Evolutionary conservation across 2,888 invertebrate species (phyloP).

Genomic region (Napeogenes sylphis): DNA sequence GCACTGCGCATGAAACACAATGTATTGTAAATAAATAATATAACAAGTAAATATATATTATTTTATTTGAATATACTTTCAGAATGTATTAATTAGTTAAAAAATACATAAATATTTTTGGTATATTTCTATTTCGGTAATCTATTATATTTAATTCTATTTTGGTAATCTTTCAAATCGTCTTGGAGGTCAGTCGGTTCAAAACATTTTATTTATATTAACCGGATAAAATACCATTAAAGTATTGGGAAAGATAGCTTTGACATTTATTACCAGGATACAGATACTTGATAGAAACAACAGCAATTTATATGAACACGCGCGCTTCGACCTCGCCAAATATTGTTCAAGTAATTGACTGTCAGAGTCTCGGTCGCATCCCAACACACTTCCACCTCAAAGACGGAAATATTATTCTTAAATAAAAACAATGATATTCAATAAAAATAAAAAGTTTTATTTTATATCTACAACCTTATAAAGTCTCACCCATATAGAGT

Average conservation of each 20-base stretch:
- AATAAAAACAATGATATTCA: neutral
- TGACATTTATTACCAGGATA: conserved; percentile 31
- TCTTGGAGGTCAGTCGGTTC: neutral
- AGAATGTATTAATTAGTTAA: no score
- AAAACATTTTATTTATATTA: neutral
- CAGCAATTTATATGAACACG: conserved; percentile 29
- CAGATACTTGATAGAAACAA: conserved; percentile 21
- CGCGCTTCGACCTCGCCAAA: conserved; percentile 27
- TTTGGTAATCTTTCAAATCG: no score
- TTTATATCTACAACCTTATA: no score
- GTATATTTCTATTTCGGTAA: no score
- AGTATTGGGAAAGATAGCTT: conserved; percentile 22
- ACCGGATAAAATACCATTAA: conserved; percentile 3
- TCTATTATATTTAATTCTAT: no score
- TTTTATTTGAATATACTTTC: no score
- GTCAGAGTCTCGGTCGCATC: neutral
- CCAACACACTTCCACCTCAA: no score
- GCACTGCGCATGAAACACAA: no score
- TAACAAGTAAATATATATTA: no score
- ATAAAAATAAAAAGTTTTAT: neutral
- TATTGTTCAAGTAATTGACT: conserved; percentile 17
- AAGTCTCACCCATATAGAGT: no score
- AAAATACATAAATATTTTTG: no score
- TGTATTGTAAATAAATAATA: no score
- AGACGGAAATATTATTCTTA: neutral